Percentiles rank a stretch among this genome's conserved stretches.
Evolutionary conservation across 2,888 invertebrate genomes (phyloP).

Genomic region (Ophion ventricosus): DNA sequence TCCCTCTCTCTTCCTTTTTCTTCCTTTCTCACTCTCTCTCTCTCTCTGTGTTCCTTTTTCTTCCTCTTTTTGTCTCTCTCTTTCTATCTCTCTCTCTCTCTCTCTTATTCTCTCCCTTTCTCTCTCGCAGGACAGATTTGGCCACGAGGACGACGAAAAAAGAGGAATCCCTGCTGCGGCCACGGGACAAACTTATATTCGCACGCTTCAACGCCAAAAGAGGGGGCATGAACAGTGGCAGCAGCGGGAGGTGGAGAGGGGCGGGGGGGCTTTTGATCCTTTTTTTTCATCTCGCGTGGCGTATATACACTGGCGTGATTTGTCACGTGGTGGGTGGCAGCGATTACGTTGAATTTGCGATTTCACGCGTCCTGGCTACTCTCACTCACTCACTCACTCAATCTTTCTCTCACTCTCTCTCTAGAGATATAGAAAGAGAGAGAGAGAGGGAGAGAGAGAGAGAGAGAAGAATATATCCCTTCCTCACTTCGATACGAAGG

Average conservation of each 20-base stretch:
- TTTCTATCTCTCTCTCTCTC: slow-evolving; percentile 36
- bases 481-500: no score
- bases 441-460: no score
- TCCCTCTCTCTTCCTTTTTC: slow-evolving; percentile 13
- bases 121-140: slow-evolving; percentile 16
- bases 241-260: not conserved
- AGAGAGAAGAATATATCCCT: no score
- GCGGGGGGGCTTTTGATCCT: slow-evolving; percentile 63
- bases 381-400: slow-evolving; percentile 45
- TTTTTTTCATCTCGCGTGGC: slow-evolving; percentile 71
- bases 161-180: slow-evolving; percentile 62
- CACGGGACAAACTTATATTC: slow-evolving; percentile 57
- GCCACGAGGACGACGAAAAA: slow-evolving; percentile 54
- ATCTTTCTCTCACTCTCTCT: slow-evolving; percentile 42
- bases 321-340: slow-evolving; percentile 82
- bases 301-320: slow-evolving; percentile 75
- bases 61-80: slow-evolving; percentile 25
- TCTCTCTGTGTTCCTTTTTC: no score
- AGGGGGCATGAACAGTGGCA: no score
- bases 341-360: slow-evolving; percentile 82
- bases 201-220: slow-evolving; percentile 42
- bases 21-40: slow-evolving; percentile 28
- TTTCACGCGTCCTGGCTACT: slow-evolving; percentile 77
- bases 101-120: slow-evolving; percentile 2
- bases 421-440: not conserved